phyloP scores from a whole-genome alignment of 2,888 invertebrate genomes.

The Hyposoter didymator region DNA sequence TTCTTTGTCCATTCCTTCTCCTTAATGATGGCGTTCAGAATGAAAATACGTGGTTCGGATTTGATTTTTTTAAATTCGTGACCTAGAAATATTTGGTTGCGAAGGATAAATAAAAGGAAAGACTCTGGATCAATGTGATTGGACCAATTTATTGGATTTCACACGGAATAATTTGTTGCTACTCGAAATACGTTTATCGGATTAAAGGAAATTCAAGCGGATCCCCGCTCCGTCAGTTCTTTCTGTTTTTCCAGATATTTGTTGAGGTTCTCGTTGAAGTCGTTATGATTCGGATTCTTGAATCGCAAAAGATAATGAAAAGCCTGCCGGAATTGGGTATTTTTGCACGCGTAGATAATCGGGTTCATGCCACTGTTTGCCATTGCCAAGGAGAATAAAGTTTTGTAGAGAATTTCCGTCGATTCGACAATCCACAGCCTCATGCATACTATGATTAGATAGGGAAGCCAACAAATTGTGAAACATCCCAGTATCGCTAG shows the following conservation, averaged over 20 bases:
- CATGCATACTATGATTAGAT: slow-evolving; percentile 89
- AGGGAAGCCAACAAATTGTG: slow-evolving; percentile 93
- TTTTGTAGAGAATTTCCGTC: slow-evolving; percentile 86
- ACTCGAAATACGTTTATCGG: neutral
- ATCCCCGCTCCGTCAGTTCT: slow-evolving; percentile 67
- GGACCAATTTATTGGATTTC: neutral
- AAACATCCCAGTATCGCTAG: slow-evolving; percentile 92
- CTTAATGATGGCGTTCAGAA: no score
- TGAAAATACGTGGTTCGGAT: no score
- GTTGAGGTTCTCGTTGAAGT: slow-evolving; percentile 83
- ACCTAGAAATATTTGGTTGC: neutral
- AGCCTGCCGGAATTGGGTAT: slow-evolving; percentile 90
- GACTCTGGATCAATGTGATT: neutral
- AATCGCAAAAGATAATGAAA: slow-evolving; percentile 89
- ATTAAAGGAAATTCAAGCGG: neutral
- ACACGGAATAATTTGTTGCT: neutral
- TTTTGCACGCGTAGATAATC: slow-evolving; percentile 94
- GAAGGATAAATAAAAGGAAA: neutral
- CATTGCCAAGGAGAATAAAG: slow-evolving; percentile 90
- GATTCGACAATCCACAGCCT: slow-evolving; percentile 86
- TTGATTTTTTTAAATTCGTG: neutral
- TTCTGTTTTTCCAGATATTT: slow-evolving; percentile 72
- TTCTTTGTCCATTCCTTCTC: no score
- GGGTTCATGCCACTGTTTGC: slow-evolving; percentile 93
- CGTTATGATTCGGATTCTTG: slow-evolving; percentile 87